Percentiles rank a stretch among this genome's conserved stretches.
Evolutionary conservation across 2,797 vertebrate species (phyloP).

Genomic region (Acanthiza pusilla): DNA sequence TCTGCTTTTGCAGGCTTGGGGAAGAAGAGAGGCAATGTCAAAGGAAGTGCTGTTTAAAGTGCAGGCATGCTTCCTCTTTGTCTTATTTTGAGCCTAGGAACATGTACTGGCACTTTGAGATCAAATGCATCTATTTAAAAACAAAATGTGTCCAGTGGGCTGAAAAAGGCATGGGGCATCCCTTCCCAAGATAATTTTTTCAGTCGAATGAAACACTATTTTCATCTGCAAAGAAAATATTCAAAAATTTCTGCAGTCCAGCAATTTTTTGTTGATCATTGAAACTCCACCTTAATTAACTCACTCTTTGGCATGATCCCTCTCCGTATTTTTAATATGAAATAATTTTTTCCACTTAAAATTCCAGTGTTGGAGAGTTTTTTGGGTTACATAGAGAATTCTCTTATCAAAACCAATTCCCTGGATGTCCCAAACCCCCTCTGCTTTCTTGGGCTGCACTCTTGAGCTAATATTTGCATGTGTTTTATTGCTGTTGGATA

Average conservation of each 20-base stretch:
- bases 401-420: not conserved
- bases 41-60: not conserved
- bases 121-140: not conserved
- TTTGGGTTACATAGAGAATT: not conserved
- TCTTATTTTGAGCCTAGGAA: conserved; percentile 15
- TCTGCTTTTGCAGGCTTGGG: not conserved
- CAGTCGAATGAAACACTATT: not conserved
- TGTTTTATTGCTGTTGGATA: not conserved
- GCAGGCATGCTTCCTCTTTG: not conserved
- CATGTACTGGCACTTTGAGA: not conserved
- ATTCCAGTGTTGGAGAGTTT: not conserved
- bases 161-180: not conserved
- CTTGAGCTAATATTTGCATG: rapidly evolving
- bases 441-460: not conserved
- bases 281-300: not conserved
- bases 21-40: not conserved
- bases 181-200: not conserved
- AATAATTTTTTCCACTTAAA: not conserved
- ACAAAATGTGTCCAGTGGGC: not conserved
- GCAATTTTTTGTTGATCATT: not conserved
- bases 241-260: not conserved
- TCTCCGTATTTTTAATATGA: not conserved
- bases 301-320: not conserved
- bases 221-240: not conserved
- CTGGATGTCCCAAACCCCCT: not conserved